Evolutionary conservation across 53 echinoderm and acorn worm species (phyloP), one percentile per base, ranked within the genome.

Genomic region (Holothuria scabra): DNA sequence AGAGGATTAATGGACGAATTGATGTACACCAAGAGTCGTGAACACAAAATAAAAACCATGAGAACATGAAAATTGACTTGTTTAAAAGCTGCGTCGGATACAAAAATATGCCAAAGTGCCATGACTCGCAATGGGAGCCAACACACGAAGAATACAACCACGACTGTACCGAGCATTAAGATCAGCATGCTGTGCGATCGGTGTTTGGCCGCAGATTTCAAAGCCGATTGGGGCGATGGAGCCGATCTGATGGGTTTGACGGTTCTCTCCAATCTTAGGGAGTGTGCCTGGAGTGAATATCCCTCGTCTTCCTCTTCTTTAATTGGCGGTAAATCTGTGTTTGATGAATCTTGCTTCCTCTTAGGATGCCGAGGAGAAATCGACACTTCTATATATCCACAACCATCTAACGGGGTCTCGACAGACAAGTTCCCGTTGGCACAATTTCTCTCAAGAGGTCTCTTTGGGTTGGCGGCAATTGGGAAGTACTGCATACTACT

Each of bases 1-100:
- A 94, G 82, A 13, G 95, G 95, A 71, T 94, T 94, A 57, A 94
- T 92, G 79, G 95, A 87, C 32, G 95, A 92, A 88, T 94, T 94
- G 23, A 94, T 85, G 67, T 94, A 94, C 19, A 94, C 87, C 34
- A 94, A 82, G 69, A 94, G 80, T 62, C 95, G 90, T 34, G 84
- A 87, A 32, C 63, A 56, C 32, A 79, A 74, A 35, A 88, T 49
- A 30, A 90, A 69, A 74, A 90, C 62, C 74, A 61, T 71, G 28
- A 90, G 84, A 19, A 65, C 80, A 35, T 90, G 60, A 11, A 69
- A 56, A 62, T 90, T 90, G 4, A 59, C 82, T 21, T 2, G 23
- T 11, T 81, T 48, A 56, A 85, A 90, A 24, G 65, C 71, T 16
- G 21, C 12, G 41, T 60, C 61, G 9, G 81, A 64, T 30, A 64